Evolutionary conservation across 2,888 invertebrate genomes (phyloP), one percentile per base, ranked within the genome.

Genomic region (Ichneumoninae sp.): DNA sequence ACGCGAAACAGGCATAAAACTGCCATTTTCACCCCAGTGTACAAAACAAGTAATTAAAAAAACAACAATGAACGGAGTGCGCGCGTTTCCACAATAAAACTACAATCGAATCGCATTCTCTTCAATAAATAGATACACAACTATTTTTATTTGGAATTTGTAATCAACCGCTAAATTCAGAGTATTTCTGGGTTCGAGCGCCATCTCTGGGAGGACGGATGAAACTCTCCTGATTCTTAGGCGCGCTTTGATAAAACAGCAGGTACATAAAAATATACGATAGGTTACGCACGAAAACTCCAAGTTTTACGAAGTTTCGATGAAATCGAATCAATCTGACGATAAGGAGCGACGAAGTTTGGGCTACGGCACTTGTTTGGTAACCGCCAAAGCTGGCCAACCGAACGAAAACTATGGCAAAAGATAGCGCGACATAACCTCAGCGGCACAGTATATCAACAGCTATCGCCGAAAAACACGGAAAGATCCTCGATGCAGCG

Each of bases 341-440:
- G n/a, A 52, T 62, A 52, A 74, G n/a, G 3, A 30, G 4, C 3
- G n/a, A 13, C 22, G 10, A 74, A 60, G 36, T 8, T 52, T 13
- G 2, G 47, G 8, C 13, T 8, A 10, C 26, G 44, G 16, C 26
- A 74, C 68, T 87, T 81, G 82, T 83, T 66, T 78, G 68, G 78
- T 44, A 3, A 40, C 44, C 30, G 79, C n/a, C 74, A 10, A 83
- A 50, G 40, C 22, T 16, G 5, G 2, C 62, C 10, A 10, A 4
- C 44, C 10, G 19, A 66, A 40, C 13, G 6, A 66, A 75, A 75
- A 19, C 13, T 10, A n/a, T 94, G 94, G 50, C 72, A 81, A 83
- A 86, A 86, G 40, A 84, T 66, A 36, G 80, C 79, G 86, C 57
- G 87, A 88, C 90, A 89, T 92, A 92, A 92, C 92, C 92, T 92